phyloP scores from a whole-genome alignment of 2,797 vertebrate species.

The Natrix natrix region DNA sequence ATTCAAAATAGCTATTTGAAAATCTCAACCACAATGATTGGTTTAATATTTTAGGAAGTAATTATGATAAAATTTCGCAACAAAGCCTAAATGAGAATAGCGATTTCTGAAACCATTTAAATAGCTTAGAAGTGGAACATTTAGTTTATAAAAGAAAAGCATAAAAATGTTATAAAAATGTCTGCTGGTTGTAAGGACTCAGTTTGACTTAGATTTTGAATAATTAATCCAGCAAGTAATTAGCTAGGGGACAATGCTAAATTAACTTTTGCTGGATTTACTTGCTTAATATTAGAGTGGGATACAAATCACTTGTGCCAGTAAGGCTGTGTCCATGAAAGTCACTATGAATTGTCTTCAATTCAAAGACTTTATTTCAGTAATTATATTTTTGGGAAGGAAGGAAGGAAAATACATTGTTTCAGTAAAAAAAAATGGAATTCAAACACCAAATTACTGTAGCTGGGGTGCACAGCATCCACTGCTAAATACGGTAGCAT shows the following conservation, averaged over 20 bases:
- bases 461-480: background rate
- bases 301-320: background rate
- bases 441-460: background rate
- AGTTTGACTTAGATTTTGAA: background rate
- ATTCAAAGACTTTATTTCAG: background rate
- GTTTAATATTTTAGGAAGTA: background rate
- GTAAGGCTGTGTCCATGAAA: background rate
- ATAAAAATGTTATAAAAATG: background rate
- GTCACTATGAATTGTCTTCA: background rate
- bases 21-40: background rate
- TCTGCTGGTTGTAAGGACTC: background rate
- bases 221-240: background rate
- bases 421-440: background rate
- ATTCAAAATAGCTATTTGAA: conserved; percentile 2
- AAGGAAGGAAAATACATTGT: background rate
- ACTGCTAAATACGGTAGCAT: background rate
- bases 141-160: background rate
- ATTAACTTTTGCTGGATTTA: background rate
- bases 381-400: background rate
- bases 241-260: background rate
- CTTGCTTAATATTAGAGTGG: background rate
- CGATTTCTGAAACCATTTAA: background rate
- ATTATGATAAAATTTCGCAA: background rate
- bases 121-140: background rate
- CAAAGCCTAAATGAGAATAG: background rate